These are phyloP conservation scores for Sinotaia quadrata DNA, from an alignment of 2,888 invertebrate species.

Conservation along the genomic window DNA sequence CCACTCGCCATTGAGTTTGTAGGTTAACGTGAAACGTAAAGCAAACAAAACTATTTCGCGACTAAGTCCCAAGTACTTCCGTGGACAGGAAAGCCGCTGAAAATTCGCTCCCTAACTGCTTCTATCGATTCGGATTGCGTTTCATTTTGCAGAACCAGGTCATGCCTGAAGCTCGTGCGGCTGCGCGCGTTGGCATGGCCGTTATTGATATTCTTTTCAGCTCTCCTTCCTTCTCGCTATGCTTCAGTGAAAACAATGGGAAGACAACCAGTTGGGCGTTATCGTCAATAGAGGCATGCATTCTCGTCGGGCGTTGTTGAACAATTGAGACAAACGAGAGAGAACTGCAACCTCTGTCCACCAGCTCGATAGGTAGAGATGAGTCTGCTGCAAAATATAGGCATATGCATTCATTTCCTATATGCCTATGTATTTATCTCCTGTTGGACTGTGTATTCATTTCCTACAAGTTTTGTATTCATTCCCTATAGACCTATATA, in stretches of 20 bases:
- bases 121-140: background rate
- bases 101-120: background rate
- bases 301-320: too few species aligned
- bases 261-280: background rate
- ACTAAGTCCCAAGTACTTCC: background rate
- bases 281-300: too few species aligned
- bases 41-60: background rate
- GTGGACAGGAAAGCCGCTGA: background rate
- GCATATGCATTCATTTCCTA: too few species aligned
- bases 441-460: too few species aligned
- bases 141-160: too few species aligned
- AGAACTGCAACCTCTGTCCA: too few species aligned
- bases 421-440: too few species aligned
- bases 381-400: too few species aligned
- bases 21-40: background rate
- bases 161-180: background rate
- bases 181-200: background rate
- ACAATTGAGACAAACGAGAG: too few species aligned
- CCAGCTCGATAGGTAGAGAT: too few species aligned
- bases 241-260: background rate
- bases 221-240: background rate
- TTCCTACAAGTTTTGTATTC: too few species aligned
- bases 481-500: too few species aligned
- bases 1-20: background rate
- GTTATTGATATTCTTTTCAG: conserved; percentile 4